Evolutionary conservation across 2,113 vertebrate species (phyloP).

Genomic region (Tachysurus fulvidraco): DNA sequence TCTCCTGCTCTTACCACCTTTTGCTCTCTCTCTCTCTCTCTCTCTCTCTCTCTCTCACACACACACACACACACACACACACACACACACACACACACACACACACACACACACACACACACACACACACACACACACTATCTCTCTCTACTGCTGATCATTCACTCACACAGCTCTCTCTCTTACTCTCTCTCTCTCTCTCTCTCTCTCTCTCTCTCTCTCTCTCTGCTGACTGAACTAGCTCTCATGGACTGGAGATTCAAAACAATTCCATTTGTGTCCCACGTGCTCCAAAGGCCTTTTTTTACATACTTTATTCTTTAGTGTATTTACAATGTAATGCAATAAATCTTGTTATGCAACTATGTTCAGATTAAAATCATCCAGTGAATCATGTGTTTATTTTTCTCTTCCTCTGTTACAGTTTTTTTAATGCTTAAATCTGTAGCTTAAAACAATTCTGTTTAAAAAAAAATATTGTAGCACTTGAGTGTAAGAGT

Average conservation of each 20-base stretch:
- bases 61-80: constrained; percentile 63
- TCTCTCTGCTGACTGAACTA: constrained; percentile 85
- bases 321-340: background rate
- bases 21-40: constrained; percentile 68
- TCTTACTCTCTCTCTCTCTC: constrained; percentile 55
- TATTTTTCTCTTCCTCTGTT: too few species aligned
- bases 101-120: constrained; percentile 68
- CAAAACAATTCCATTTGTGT: constrained; percentile 82
- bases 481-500: constrained; percentile 4
- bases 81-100: constrained; percentile 55
- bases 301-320: constrained; percentile 32
- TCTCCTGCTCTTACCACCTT: constrained; percentile 62
- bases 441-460: background rate
- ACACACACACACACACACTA: constrained; percentile 62
- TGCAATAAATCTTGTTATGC: background rate
- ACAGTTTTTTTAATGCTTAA: background rate
- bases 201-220: constrained; percentile 61
- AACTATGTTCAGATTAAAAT: background rate
- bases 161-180: constrained; percentile 60
- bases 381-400: constrained; percentile 4
- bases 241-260: constrained; percentile 94
- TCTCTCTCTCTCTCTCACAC: constrained; percentile 66
- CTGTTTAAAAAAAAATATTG: background rate
- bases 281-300: constrained; percentile 37
- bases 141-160: constrained; percentile 70